A percentile compares a stretch with the other conserved stretches of the same genome.
These are phyloP conservation scores for Syritta pipiens DNA, from an alignment of 2,888 invertebrate species.

Conservation along the genomic window DNA sequence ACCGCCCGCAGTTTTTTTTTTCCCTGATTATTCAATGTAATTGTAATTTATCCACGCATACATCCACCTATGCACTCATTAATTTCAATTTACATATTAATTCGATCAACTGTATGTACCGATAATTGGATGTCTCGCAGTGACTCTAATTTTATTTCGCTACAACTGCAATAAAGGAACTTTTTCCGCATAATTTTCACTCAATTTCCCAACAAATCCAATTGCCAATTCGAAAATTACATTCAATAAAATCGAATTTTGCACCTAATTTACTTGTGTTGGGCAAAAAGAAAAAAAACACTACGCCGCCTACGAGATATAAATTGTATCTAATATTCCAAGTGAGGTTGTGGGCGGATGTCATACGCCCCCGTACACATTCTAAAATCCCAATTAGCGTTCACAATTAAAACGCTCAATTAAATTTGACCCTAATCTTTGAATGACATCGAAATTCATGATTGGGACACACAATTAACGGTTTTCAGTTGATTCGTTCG, in stretches of 20 bases:
- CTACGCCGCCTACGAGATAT: neutral
- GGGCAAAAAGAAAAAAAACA: neutral
- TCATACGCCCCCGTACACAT: neutral
- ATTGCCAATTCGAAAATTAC: conserved; percentile 2
- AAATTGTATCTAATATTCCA: neutral
- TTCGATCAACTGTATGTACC: neutral
- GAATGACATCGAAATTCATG: conserved; percentile 5
- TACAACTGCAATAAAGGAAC: neutral
- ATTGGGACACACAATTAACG: conserved; percentile 3
- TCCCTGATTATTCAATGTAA: no score
- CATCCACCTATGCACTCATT: neutral
- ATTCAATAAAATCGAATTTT: conserved; percentile 13
- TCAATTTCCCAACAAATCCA: conserved; percentile 9
- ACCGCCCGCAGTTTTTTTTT: no score
- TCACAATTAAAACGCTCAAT: neutral
- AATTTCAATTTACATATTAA: neutral
- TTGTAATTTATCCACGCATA: no score
- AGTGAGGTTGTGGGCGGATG: neutral
- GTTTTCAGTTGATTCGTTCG: neutral
- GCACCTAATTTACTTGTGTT: conserved; percentile 8
- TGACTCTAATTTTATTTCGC: conserved; percentile 2
- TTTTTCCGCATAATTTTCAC: conserved; percentile 11
- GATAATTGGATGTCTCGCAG: conserved; percentile 3
- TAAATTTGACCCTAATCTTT: conserved; percentile 2
- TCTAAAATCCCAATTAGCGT: conserved; percentile 9